A percentile compares a stretch with the other conserved stretches of the same genome.
Evolutionary conservation across 2,113 vertebrate genomes (phyloP).

Genomic region (Aphyosemion australe): DNA sequence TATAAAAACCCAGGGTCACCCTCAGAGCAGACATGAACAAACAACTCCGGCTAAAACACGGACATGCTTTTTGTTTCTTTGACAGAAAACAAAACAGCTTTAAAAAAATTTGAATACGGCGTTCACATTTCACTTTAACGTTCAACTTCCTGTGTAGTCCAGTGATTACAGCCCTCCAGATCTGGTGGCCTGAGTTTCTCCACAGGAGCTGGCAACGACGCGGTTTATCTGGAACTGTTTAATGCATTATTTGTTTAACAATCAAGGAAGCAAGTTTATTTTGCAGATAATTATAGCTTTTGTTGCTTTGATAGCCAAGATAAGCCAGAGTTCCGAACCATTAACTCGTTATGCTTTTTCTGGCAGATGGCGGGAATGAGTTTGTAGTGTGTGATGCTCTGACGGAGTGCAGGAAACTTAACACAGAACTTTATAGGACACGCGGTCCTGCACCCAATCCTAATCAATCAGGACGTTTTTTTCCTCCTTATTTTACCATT

Average conservation of each 20-base stretch:
- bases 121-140: constrained; percentile 44
- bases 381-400: constrained; percentile 23
- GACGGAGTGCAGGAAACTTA: constrained; percentile 22
- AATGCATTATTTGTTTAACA: constrained; percentile 77
- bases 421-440: constrained; percentile 22
- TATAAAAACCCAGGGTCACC: constrained; percentile 17
- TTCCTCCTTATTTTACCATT: constrained; percentile 14
- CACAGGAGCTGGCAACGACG: constrained; percentile 32
- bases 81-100: constrained; percentile 38
- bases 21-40: no score
- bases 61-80: constrained; percentile 23
- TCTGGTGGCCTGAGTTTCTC: constrained; percentile 35
- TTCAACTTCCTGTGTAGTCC: constrained; percentile 31
- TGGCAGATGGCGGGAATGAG: constrained; percentile 55
- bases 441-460: background rate
- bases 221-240: constrained; percentile 73
- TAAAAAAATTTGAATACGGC: constrained; percentile 55
- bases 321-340: constrained; percentile 75
- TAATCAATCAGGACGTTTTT: no score
- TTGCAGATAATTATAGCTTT: constrained; percentile 77
- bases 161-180: constrained; percentile 36
- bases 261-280: constrained; percentile 76
- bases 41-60: background rate
- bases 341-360: constrained; percentile 72
- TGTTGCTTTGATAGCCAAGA: constrained; percentile 75